Evolutionary conservation across 2,113 vertebrate genomes (phyloP).

Genomic region (Coryphaenoides rupestris): DNA sequence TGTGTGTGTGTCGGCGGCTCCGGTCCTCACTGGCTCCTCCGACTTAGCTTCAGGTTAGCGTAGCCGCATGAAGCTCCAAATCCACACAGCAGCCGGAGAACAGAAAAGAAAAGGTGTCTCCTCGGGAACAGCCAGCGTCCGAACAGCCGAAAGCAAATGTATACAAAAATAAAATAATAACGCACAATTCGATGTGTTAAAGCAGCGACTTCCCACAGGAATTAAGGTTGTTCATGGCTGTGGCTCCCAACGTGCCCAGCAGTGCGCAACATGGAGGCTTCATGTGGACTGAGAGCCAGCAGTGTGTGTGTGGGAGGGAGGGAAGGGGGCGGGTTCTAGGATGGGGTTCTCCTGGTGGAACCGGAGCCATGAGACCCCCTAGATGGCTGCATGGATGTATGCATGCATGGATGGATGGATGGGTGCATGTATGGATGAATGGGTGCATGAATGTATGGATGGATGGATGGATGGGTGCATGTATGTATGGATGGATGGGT

Average conservation of each 20-base stretch:
- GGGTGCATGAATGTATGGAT: too few species aligned
- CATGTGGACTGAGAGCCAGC: conserved; percentile 67
- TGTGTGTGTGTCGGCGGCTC: too few species aligned
- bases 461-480: too few species aligned
- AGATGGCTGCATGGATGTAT: too few species aligned
- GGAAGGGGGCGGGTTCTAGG: conserved; percentile 62
- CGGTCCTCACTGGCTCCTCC: too few species aligned
- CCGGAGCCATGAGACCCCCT: conserved; percentile 4
- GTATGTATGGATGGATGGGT: too few species aligned
- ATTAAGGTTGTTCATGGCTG: conserved; percentile 24
- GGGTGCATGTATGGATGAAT: too few species aligned
- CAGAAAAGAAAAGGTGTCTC: conserved; percentile 40
- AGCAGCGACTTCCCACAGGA: conserved; percentile 21
- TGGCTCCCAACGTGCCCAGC: conserved; percentile 43
- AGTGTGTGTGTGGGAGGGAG: too few species aligned
- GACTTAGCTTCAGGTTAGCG: conserved; percentile 48
- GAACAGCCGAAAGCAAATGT: neutral
- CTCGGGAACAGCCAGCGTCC: conserved; percentile 20
- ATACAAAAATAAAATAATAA: conserved; percentile 4
- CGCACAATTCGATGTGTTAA: conserved; percentile 11
- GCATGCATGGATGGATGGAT: too few species aligned
- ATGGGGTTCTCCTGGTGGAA: neutral
- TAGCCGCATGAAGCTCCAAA: conserved; percentile 39
- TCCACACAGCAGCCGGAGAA: too few species aligned
- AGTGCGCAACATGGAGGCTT: conserved; percentile 75